Evolutionary conservation across 1,140 invertebrate species (phyloP).

Genomic region (Leptinotarsa lineolata): DNA sequence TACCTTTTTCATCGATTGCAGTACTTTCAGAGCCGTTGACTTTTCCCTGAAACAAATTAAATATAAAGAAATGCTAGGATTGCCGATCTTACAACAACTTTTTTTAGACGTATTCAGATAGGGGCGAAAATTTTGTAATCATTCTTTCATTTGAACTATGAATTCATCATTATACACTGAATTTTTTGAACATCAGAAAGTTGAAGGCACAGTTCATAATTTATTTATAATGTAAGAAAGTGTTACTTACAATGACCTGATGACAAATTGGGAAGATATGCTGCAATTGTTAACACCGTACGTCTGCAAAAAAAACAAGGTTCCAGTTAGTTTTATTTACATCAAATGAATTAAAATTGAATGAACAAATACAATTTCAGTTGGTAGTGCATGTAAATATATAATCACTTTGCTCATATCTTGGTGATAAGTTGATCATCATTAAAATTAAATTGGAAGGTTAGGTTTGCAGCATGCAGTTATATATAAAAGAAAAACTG

Average conservation of each 20-base stretch:
- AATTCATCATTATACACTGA: conserved; percentile 50
- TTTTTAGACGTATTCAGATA: conserved; percentile 44
- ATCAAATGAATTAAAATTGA: no score
- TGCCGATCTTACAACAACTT: background rate
- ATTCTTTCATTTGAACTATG: conserved; percentile 56
- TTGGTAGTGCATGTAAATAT: conserved; percentile 16
- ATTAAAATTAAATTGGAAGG: conserved; percentile 1
- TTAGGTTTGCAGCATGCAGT: conserved; percentile 3
- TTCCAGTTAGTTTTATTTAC: no score
- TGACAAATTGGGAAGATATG: no score
- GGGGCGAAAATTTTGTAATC: conserved; percentile 52
- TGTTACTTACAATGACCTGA: no score
- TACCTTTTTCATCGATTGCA: no score
- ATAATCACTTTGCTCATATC: conserved; percentile 11
- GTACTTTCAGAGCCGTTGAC: no score
- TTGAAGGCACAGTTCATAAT: no score
- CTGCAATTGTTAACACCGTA: no score
- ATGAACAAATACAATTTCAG: conserved; percentile 10
- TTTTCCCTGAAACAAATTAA: background rate
- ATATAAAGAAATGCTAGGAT: background rate
- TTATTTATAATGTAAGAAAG: no score
- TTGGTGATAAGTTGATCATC: conserved; percentile 24
- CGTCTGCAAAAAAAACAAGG: no score
- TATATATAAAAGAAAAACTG: background rate
- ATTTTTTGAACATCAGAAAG: background rate